A percentile compares a stretch with the other conserved stretches of the same genome.
phyloP scores from a whole-genome alignment of 2,113 vertebrate species.

The Centropus bengalensis region DNA sequence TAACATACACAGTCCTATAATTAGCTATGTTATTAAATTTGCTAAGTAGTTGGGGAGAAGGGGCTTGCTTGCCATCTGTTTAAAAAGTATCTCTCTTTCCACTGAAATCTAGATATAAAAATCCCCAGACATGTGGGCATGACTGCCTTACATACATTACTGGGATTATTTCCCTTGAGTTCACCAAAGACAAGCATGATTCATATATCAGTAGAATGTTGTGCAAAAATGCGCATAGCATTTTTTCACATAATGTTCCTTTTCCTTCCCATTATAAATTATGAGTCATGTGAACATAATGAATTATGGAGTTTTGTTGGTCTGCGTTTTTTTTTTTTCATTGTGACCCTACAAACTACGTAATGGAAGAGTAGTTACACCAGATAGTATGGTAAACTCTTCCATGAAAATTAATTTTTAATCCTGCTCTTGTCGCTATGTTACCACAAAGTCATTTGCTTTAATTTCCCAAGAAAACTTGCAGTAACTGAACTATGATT shows the following conservation, averaged over 20 bases:
- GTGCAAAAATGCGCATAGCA: slow-evolving; percentile 53
- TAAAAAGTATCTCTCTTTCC: slow-evolving; percentile 56
- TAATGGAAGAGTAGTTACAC: not conserved
- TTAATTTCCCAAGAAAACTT: not conserved
- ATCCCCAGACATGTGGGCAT: slow-evolving; percentile 59
- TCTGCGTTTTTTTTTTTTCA: slow-evolving; percentile 13
- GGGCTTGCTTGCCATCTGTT: slow-evolving; percentile 66
- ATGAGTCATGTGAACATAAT: slow-evolving; percentile 28
- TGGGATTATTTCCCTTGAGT: slow-evolving; percentile 62
- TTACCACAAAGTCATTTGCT: not conserved
- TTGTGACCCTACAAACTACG: not conserved
- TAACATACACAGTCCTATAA: slow-evolving; percentile 32
- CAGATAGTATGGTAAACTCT: not conserved
- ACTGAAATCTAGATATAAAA: slow-evolving; percentile 66
- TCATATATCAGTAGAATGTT: slow-evolving; percentile 53
- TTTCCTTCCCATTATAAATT: slow-evolving; percentile 56
- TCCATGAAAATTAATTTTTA: not conserved
- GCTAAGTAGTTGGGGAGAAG: slow-evolving; percentile 43
- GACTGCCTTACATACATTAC: slow-evolving; percentile 59
- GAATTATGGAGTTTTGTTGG: slow-evolving; percentile 7
- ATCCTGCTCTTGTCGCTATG: not conserved
- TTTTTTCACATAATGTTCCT: slow-evolving; percentile 44
- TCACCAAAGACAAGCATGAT: slow-evolving; percentile 59
- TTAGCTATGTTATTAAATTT: slow-evolving; percentile 66
- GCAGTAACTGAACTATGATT: not conserved